Base-by-base conservation (phyloP, 2,888 invertebrate genomes). In the Netelia inedita region DNA sequence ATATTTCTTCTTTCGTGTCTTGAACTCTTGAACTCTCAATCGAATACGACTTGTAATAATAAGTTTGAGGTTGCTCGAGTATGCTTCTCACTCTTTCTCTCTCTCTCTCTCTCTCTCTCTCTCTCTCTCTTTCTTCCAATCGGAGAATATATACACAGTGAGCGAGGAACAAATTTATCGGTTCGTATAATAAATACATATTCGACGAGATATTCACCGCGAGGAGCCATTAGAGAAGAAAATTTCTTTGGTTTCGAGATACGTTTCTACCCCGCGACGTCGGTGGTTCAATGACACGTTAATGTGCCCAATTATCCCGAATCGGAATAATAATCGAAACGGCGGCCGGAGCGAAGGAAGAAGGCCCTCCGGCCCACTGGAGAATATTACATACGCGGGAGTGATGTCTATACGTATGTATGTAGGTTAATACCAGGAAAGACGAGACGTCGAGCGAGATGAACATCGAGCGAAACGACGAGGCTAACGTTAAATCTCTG, bases 31-130 rank as follows among this genome's bases (percentile, higher is more conserved):
- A 83, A 79, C 78, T 68, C 82, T 61, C 78, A 28, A 66, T 82
- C 74, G 79, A 69, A 59, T 74, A 79, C 79, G 78, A 57, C 83
- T 83, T 43, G 63, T 79, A 79, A 83, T 83, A 74, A 79, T 83
- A 68, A 79, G 73, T 79, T 74, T 83, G 43, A 65, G 14, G 59
- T 35, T 28, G 69, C 50, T 35, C 65, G 53, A 68, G 21, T 53
- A 11, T 28, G 28, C 28, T 28, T 28, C 28, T 28, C 28, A 28
- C 28, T 28, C 5, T 28, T 28, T 28, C 5, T 28, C 28, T 28
- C 28, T 2, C 1, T 23, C 23, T 23, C 23, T 23, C 23, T 23
- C 23, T 5, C 5, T 28, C 28, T 28, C 28, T 28, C 28, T 0
- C 23, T 23, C 23, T 23, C 23, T 23, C 23, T 5, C 5, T 28